Percentiles rank a stretch among this genome's conserved stretches.
Conservation (phyloP, 2,113 vertebrate genomes). For the Ochotona princeps region DNA sequence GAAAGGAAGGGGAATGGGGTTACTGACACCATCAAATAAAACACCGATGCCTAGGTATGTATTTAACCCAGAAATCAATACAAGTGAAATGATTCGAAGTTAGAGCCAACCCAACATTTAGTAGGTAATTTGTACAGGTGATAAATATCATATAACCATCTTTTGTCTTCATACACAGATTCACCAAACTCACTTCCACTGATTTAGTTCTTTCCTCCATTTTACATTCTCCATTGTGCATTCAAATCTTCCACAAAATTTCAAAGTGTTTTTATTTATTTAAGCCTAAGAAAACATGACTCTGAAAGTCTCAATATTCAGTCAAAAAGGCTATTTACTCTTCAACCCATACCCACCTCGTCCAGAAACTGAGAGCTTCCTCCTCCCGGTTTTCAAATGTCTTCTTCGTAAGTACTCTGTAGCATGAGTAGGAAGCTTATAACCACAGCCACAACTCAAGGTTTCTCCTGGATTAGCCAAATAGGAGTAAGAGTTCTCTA, state of each 20-base stretch:
- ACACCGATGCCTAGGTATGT: neutral
- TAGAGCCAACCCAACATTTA: neutral
- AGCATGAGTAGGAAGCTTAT: neutral
- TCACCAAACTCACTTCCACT: neutral
- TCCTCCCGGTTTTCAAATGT: neutral
- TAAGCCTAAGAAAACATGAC: neutral
- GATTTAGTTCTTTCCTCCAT: neutral
- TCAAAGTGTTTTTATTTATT: neutral
- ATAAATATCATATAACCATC: neutral
- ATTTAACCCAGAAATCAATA: neutral
- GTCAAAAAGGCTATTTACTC: neutral
- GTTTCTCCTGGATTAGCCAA: neutral
- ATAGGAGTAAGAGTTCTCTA: neutral
- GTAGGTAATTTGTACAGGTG: neutral
- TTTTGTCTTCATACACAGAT: neutral
- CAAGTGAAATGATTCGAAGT: neutral
- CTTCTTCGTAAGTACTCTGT: neutral
- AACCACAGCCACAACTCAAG: neutral
- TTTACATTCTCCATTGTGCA: neutral
- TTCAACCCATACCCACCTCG: neutral
- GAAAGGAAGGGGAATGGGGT: neutral
- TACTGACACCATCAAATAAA: neutral
- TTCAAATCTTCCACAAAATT: neutral
- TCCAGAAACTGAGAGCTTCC: neutral
- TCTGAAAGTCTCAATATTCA: neutral